Evolutionary conservation across 2,113 vertebrate species (phyloP).

Genomic region (Manacus vitellinus): DNA sequence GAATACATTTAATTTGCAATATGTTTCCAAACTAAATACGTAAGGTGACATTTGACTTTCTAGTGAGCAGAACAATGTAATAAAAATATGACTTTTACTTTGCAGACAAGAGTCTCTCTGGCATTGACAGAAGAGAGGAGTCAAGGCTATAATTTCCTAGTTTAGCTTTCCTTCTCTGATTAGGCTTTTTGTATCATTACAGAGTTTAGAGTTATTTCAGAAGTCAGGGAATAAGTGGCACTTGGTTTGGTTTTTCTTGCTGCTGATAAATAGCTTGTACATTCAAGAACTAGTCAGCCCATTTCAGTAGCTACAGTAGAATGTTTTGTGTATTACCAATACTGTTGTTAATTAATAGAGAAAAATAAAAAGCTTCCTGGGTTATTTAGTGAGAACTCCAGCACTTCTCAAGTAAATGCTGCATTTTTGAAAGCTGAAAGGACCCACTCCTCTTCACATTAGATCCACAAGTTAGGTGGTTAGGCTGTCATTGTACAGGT

Average conservation of each 20-base stretch:
- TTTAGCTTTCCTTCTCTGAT: background rate
- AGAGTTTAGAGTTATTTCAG: background rate
- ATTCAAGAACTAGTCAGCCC: background rate
- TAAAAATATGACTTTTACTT: background rate
- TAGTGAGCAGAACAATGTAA: background rate
- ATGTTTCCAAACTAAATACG: background rate
- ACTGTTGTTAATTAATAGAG: background rate
- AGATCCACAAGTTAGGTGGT: background rate
- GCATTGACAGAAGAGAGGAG: background rate
- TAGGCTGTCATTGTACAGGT: background rate
- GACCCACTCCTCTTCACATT: background rate
- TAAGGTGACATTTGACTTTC: background rate
- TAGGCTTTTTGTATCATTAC: background rate
- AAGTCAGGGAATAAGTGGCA: background rate
- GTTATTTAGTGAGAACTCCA: background rate
- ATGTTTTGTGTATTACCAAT: background rate
- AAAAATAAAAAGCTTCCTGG: background rate
- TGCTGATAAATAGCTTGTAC: background rate
- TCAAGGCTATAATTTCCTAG: background rate
- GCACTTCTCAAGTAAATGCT: background rate
- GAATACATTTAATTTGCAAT: background rate
- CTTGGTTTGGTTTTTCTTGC: background rate
- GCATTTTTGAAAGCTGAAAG: background rate
- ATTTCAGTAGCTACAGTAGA: background rate
- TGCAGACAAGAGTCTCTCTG: background rate